phyloP scores from a whole-genome alignment of 2,888 invertebrate genomes.

The Dynastes grantii region DNA sequence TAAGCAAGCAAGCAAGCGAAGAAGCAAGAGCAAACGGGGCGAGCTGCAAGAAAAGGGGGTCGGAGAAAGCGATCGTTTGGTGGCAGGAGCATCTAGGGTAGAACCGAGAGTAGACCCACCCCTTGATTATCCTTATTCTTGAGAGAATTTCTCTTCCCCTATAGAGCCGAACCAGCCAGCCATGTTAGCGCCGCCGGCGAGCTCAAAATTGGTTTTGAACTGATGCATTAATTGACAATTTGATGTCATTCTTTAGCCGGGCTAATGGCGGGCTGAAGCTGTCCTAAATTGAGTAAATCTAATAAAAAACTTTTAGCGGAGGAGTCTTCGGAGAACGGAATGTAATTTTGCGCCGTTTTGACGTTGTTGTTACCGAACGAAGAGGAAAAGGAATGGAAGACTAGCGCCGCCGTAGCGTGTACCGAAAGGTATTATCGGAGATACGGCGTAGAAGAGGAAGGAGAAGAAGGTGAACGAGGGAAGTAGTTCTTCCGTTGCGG shows the following conservation, averaged over 20 bases:
- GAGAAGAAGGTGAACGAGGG: constrained; percentile 15
- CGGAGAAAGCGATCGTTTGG: constrained; percentile 31
- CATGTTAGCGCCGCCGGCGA: constrained; percentile 63
- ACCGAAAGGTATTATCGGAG: constrained; percentile 30
- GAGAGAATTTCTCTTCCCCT: constrained; percentile 52
- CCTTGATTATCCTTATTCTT: constrained; percentile 69
- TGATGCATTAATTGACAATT: constrained; percentile 70
- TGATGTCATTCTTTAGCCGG: constrained; percentile 68
- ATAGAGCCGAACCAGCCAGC: constrained; percentile 56
- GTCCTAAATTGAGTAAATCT: constrained; percentile 68
- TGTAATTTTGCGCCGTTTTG: constrained; percentile 52
- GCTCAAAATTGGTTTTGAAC: constrained; percentile 68
- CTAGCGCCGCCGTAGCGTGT: constrained; percentile 9
- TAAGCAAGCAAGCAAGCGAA: constrained; percentile 27
- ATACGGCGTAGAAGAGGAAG: constrained; percentile 13
- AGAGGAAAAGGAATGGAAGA: constrained; percentile 23
- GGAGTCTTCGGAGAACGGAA: constrained; percentile 53
- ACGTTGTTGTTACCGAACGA: constrained; percentile 48
- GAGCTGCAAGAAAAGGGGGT: constrained; percentile 38
- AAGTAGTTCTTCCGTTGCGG: constrained; percentile 34
- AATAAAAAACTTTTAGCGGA: constrained; percentile 65
- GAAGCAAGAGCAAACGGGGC: not conserved
- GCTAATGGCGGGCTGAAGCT: constrained; percentile 68
- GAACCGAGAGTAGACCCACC: constrained; percentile 59
- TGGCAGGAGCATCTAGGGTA: constrained; percentile 47